Evolutionary conservation across 2,113 vertebrate species (phyloP), one percentile per base, ranked within the genome.

Genomic region (Forbesichthys papilliferus): DNA sequence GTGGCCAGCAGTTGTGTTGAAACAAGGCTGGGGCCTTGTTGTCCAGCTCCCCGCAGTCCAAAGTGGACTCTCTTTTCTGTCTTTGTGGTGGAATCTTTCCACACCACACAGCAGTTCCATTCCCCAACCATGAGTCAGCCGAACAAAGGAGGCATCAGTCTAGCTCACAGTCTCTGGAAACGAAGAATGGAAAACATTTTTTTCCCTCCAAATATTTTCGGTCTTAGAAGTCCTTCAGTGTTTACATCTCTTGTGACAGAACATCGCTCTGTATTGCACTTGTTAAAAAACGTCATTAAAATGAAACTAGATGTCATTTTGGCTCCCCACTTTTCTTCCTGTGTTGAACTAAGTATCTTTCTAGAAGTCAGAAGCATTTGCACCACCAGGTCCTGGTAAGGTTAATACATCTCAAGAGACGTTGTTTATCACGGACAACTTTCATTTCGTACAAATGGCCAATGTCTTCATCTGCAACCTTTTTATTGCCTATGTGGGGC

Each of bases 71-170:
- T 73, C 77, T 85, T 70, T 88, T 61, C 72, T 81, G 80, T 83
- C 81, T 78, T 71, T 70, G 72, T 85, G 87, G 74, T 80, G 82
- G 87, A 89, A 87, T 89, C 84, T 90, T 91, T 89, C 84, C 85
- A 81, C 81, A 81, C 54, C 69, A 85, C 77, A 84, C 82, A 84
- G 78, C 86, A 81, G 80, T 75, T 86, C 77, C 88, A 90, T 91
- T 91, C 90, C 84, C 73, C 71, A 75, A 70, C 65, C 79, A 86
- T 91, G 87, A 90, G 87, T 91, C 90, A 91, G 81, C 61, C 74
- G 58, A 83, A 90, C 85, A 88, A 90, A 90, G 88, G 79, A 81
- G 73, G 74, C 86, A 77, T 88, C 87, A 90, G 88, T 86, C 74
- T 55, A 57, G 42, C 83, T 78, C 71, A 69, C 72, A 68, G 51